Evolutionary conservation across 1,140 invertebrate genomes (phyloP), one percentile per base, ranked within the genome.

Genomic region (Melitaea cinxia): DNA sequence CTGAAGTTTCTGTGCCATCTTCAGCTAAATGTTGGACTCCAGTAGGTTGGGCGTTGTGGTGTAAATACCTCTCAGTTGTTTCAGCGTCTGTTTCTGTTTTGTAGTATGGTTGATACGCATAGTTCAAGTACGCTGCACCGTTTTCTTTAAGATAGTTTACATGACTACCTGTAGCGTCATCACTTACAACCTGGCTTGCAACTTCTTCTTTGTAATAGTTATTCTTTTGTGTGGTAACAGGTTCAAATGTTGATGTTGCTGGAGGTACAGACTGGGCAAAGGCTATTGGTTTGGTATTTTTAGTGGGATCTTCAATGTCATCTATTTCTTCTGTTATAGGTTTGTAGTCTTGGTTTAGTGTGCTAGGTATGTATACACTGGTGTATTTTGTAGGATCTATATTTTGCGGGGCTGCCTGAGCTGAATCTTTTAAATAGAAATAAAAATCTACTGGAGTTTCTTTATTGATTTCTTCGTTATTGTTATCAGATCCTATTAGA

Each of bases 281-380:
- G 37, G 50, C 56, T 60, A 66, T 61, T 21, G 73, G 19, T 45
- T 35, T 65, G 23, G 62, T 68, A 21, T 62, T 52, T 58, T 71
- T 60, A 52, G 75, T 77, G 4, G 79, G 75, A 65, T 91, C 77
- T 68, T 81, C 80, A 42, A 87, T 79, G 59, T 91, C 89, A 59
- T 89, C 82, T 12, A 90, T 72, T 42, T 91, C 80, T 79, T 92
- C 89, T 54, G 78, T 90, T 6, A 92, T 91, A 4, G 89, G 89
- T 33, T 69, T 91, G 37, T 89, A 70, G 64, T 91, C 89, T 72
- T 82, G 85, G 4, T 72, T 23, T 47, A 15, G 24, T 7, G 49
- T 37, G 37, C 69, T 49, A 39, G 70, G 64, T 49, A 67, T 59
- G 24, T 74, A 78, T 10, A 63, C 57, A 49, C 66, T 77, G 19